phyloP scores from a whole-genome alignment of 1,140 invertebrate species.

The Eurytemora carolleeae region DNA sequence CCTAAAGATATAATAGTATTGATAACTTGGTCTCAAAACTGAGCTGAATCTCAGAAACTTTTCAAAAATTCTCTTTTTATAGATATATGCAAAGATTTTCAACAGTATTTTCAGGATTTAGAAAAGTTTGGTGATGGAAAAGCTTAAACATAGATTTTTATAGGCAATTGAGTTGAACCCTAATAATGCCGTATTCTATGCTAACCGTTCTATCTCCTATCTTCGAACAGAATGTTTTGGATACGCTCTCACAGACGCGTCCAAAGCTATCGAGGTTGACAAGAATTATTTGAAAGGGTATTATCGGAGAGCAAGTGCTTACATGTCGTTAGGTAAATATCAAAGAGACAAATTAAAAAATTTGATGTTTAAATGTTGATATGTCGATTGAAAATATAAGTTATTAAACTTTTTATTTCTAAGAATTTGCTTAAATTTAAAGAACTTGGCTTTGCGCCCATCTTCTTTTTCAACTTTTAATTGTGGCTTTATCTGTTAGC shows the following conservation, averaged over 20 bases:
- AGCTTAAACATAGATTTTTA: no score
- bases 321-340: conserved; percentile 88
- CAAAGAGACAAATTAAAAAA: no score
- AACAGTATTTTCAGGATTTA: neutral
- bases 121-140: neutral
- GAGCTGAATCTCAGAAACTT: no score
- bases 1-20: no score
- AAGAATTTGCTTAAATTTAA: no score
- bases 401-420: no score
- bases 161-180: conserved; percentile 67
- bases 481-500: no score
- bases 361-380: no score
- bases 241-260: conserved; percentile 73
- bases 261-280: conserved; percentile 72
- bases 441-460: no score
- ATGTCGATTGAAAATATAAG: no score
- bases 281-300: conserved; percentile 76
- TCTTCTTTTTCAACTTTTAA: no score
- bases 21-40: no score
- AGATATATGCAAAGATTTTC: neutral
- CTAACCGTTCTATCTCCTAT: conserved; percentile 86
- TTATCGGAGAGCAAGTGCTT: conserved; percentile 47
- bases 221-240: conserved; percentile 80
- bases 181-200: conserved; percentile 55
- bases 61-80: neutral